These are phyloP conservation scores for Bubo bubo DNA, from an alignment of 2,113 vertebrate genomes.

Conservation along the genomic window DNA sequence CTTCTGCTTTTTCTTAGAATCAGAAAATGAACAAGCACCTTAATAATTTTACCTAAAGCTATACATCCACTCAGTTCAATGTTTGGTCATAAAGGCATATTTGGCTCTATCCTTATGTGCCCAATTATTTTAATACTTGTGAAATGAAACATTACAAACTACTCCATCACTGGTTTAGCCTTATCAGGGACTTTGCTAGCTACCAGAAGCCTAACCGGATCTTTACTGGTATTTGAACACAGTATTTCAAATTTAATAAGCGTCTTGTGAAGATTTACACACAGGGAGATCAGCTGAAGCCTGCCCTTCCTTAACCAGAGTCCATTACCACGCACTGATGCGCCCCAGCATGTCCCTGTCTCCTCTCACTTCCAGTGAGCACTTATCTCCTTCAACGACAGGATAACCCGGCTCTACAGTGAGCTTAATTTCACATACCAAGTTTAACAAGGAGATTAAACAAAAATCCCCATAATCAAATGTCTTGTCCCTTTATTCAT, in stretches of 20 bases:
- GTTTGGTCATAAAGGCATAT: not conserved
- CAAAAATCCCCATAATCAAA: not conserved
- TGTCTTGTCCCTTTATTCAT: not conserved
- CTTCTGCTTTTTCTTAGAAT: not conserved
- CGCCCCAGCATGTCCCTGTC: not conserved
- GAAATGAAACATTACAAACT: not conserved
- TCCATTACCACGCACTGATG: not conserved
- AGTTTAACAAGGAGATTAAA: not conserved
- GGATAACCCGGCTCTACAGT: not conserved
- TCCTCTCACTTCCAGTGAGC: not conserved
- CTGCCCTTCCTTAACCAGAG: not conserved
- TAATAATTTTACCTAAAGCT: not conserved
- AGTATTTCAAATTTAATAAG: not conserved
- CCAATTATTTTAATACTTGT: not conserved
- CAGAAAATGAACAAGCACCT: not conserved
- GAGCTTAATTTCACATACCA: not conserved
- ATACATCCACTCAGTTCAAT: not conserved
- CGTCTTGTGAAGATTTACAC: not conserved
- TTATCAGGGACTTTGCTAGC: not conserved
- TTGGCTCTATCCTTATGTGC: not conserved
- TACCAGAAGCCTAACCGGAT: not conserved
- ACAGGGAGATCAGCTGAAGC: not conserved
- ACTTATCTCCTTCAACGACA: not conserved
- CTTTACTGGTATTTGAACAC: not conserved
- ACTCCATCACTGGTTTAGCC: not conserved